Base-by-base conservation (phyloP, 2,888 invertebrate species). In the Drosophila anceps region DNA sequence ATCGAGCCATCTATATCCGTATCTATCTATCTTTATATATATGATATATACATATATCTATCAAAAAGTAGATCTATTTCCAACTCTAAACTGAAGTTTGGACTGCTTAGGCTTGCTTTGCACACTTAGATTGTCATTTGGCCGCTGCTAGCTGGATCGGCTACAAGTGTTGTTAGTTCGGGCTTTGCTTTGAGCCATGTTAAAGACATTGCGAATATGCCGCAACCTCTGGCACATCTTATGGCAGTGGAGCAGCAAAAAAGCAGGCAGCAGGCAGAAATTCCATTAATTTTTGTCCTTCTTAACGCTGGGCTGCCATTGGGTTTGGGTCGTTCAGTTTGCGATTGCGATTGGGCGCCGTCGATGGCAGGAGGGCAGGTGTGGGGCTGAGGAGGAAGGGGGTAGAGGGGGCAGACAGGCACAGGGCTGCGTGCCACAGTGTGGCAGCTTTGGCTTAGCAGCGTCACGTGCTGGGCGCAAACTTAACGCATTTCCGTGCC, bases 261-360 rank as follows among this genome's bases (percentile, higher is more conserved):
- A 81, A 27, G 69, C 89, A 81, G 77, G 90, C 83, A 85, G 69
- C 89, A 84, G 83, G 90, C 83, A 87, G 82, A 87, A 88, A 91
- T 91, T 91, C 91, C 91, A 91, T 91, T 91, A 91, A 91, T 91
- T 91, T 91, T 91, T 83, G 91, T 91, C 90, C 90, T 89, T 87
- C 86, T 90, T 90, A 82, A 86, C 82, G 91, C 81, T 76, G 68
- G 79, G 60, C 68, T 54, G 48, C 60, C 46, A 59, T 65, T 72
- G 43, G 27, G 55, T 29, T 69, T 46, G 48, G 58, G 43, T 59
- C 27, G 29, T 33, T 39, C n/a, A 33, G 60, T 46, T 73, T 57
- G 62, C 53, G 55, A 46, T 71, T 77, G 62, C 43, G 66, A 72
- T 75, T 77, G 78, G 73, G 55, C 20, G 51, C n/a, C 33, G 29